Percentiles rank a stretch among this genome's conserved stretches.
These are phyloP conservation scores for Netelia virgata DNA, from an alignment of 2,888 invertebrate species.

Conservation along the genomic window DNA sequence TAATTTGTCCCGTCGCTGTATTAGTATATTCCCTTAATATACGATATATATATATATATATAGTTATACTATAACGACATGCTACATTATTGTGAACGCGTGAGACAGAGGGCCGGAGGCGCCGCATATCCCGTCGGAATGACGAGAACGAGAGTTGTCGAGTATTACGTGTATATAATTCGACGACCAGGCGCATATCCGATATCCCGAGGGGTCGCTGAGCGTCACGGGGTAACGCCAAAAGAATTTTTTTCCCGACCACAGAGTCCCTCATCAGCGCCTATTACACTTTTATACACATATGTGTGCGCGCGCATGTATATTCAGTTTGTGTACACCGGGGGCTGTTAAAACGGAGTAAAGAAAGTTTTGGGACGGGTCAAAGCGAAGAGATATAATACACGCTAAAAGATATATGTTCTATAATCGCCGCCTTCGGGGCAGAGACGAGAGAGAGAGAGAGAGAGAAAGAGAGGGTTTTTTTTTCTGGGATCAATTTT, in stretches of 20 bases:
- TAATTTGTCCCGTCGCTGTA: constrained; percentile 71
- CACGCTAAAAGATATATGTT: not conserved
- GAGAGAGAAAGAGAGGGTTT: not conserved
- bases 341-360: constrained; percentile 35
- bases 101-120: constrained; percentile 46
- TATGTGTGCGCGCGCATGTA: not conserved
- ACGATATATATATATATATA: not conserved
- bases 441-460: not conserved
- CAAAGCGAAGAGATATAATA: not conserved
- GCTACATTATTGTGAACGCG: constrained; percentile 12
- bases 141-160: constrained; percentile 6
- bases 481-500: constrained; percentile 17
- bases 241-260: constrained; percentile 16
- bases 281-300: constrained; percentile 37
- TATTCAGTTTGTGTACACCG: not conserved
- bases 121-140: constrained; percentile 26
- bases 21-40: not conserved
- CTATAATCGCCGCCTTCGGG: constrained; percentile 38
- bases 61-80: not conserved
- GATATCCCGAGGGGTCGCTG: constrained; percentile 28
- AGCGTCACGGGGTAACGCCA: constrained; percentile 13
- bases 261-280: constrained; percentile 47
- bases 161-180: not conserved
- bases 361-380: constrained; percentile 20
- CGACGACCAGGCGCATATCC: constrained; percentile 8